Evolutionary conservation across 2,797 vertebrate genomes (phyloP).

Genomic region (Darevskia nairensis): DNA sequence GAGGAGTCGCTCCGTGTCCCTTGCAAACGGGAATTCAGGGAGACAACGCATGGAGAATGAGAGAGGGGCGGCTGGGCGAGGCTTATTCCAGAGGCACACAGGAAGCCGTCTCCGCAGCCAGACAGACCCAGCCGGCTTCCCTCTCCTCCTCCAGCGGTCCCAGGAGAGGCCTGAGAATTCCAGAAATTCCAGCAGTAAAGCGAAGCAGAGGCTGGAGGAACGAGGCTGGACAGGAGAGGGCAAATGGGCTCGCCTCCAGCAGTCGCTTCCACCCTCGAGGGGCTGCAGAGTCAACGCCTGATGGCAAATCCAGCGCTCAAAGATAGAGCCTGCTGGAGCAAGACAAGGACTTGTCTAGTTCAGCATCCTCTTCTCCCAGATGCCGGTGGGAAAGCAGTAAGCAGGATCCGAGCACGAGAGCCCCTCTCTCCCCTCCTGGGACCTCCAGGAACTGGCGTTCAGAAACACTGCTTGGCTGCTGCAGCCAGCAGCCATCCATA

Average conservation of each 20-base stretch:
- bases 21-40: not conserved
- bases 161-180: not conserved
- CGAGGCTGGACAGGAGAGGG: not conserved
- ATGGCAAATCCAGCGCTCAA: not conserved
- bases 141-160: not conserved
- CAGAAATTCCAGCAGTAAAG: slow-evolving; percentile 4
- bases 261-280: too few species aligned
- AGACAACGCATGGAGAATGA: accelerated
- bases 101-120: not conserved
- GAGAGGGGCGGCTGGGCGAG: not conserved
- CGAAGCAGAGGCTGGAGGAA: not conserved
- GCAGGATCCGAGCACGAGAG: too few species aligned
- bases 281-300: not conserved
- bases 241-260: too few species aligned
- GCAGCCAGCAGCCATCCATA: too few species aligned
- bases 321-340: too few species aligned
- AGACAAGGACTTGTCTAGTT: too few species aligned
- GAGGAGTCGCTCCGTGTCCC: not conserved
- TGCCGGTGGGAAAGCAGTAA: too few species aligned
- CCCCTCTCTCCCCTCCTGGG: too few species aligned
- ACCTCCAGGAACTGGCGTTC: too few species aligned
- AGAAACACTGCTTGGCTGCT: too few species aligned
- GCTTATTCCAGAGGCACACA: too few species aligned
- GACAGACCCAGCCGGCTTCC: not conserved
- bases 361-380: too few species aligned